A percentile compares a stretch with the other conserved stretches of the same genome.
Evolutionary conservation across 2,888 invertebrate species (phyloP).

Genomic region (Drosophila paramelanica): DNA sequence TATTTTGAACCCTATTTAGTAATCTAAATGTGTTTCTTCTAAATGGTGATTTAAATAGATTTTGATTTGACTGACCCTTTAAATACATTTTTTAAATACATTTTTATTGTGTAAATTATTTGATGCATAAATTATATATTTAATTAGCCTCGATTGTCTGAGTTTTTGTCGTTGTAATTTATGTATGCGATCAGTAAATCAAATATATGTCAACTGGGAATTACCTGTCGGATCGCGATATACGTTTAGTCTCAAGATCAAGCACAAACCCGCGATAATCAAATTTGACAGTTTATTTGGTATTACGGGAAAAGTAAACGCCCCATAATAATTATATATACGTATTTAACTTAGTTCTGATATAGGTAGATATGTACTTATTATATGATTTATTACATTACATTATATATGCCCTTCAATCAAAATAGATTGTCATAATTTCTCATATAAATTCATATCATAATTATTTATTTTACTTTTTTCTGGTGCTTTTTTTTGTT

Average conservation of each 20-base stretch:
- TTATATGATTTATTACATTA: background rate
- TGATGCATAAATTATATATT: constrained; percentile 33
- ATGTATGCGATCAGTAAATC: constrained; percentile 10
- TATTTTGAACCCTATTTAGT: background rate
- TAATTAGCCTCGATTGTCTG: constrained; percentile 35
- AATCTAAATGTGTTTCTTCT: background rate
- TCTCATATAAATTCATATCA: background rate
- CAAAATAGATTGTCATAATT: constrained; percentile 1
- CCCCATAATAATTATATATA: background rate
- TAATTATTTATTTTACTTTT: constrained; percentile 3
- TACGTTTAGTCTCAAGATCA: constrained; percentile 14
- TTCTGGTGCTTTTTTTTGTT: background rate
- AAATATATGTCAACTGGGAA: constrained; percentile 1
- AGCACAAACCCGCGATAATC: constrained; percentile 1
- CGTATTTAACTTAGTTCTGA: background rate
- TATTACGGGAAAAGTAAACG: constrained; percentile 7
- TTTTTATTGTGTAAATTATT: constrained; percentile 1
- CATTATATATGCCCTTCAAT: constrained; percentile 12
- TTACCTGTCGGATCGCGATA: constrained; percentile 13
- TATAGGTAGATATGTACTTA: background rate
- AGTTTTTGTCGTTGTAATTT: constrained; percentile 11
- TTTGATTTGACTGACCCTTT: constrained; percentile 8
- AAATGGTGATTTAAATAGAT: background rate
- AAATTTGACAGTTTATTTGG: constrained; percentile 10
- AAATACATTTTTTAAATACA: constrained; percentile 6